Percentiles rank a stretch among this genome's conserved stretches.
These are phyloP conservation scores for Scomber japonicus DNA, from an alignment of 2,113 vertebrate genomes.

Conservation along the genomic window DNA sequence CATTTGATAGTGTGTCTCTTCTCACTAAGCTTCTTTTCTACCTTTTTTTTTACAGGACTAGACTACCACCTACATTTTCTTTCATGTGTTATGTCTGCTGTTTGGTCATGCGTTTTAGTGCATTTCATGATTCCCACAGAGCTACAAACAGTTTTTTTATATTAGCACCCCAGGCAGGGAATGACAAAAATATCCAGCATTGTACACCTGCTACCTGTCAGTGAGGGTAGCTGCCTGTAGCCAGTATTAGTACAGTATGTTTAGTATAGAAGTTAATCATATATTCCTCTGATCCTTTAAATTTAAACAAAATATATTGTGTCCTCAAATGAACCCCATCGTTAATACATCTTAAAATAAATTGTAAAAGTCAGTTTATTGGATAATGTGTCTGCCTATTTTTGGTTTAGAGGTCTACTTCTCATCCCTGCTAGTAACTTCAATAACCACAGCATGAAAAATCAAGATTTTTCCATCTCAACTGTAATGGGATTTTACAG, in stretches of 20 bases:
- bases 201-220: slow-evolving; percentile 20
- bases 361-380: background rate
- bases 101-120: slow-evolving; percentile 1
- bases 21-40: slow-evolving; percentile 8
- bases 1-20: background rate
- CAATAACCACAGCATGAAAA: background rate
- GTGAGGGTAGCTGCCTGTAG: background rate
- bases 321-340: background rate
- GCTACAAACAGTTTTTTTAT: background rate
- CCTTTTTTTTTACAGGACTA: background rate
- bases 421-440: background rate
- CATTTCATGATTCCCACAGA: slow-evolving; percentile 5
- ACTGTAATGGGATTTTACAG: background rate
- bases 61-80: background rate
- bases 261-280: background rate
- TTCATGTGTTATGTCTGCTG: background rate
- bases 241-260: background rate
- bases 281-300: background rate
- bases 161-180: background rate
- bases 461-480: background rate
- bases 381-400: background rate
- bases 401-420: no score
- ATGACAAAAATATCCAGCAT: background rate
- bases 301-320: background rate
- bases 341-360: background rate